Percentiles rank a stretch among this genome's conserved stretches.
Evolutionary conservation across 2,113 vertebrate genomes (phyloP).

Genomic region (Xiphorhynchus elegans): DNA sequence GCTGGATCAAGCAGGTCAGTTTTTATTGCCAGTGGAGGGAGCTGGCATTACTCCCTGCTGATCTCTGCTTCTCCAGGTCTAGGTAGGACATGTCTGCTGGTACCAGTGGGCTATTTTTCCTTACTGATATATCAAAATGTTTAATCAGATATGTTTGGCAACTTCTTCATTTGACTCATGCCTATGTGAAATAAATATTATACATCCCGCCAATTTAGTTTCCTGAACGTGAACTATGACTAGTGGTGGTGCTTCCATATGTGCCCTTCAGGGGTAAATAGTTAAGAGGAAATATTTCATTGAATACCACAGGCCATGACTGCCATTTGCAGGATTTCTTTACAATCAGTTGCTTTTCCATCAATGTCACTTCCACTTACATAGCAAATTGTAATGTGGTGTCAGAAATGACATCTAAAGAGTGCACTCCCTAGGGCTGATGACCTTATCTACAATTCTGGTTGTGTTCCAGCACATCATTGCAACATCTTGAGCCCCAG

Average conservation of each 20-base stretch:
- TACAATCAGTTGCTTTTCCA: conserved; percentile 5
- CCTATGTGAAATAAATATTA: not conserved
- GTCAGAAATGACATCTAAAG: not conserved
- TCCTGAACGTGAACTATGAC: not conserved
- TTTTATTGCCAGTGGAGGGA: not conserved
- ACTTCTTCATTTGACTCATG: not conserved
- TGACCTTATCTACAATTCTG: not conserved
- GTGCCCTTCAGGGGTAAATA: not conserved
- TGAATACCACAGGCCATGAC: not conserved
- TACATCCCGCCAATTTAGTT: not conserved
- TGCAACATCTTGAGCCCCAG: not conserved
- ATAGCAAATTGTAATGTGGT: not conserved
- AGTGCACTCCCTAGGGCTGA: not conserved
- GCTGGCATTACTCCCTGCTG: not conserved
- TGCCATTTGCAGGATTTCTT: not conserved
- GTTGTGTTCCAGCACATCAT: not conserved
- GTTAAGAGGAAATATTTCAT: not conserved
- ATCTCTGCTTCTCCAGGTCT: not conserved
- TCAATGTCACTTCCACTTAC: conserved; percentile 35
- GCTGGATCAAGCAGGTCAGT: not conserved
- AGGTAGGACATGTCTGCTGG: not conserved
- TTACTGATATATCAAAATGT: not conserved
- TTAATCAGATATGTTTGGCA: not conserved
- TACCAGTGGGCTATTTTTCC: not conserved
- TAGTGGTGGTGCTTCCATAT: not conserved